These are phyloP conservation scores for Danio aesculapii DNA, from an alignment of 2,797 vertebrate genomes.

Conservation along the genomic window DNA sequence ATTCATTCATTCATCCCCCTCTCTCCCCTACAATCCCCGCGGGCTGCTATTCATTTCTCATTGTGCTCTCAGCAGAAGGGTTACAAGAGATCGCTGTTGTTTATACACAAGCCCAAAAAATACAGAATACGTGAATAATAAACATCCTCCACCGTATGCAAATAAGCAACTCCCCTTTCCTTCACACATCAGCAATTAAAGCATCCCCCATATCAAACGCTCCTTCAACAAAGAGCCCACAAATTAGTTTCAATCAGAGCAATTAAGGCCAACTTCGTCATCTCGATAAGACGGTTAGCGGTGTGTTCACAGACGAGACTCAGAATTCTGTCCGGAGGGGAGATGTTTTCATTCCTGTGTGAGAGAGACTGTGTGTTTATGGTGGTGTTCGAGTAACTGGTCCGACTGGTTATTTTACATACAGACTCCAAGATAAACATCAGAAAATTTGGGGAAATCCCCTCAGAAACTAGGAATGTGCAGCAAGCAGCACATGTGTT, in stretches of 20 bases:
- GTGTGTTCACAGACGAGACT: background rate
- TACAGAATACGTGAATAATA: background rate
- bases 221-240: slow-evolving; percentile 5
- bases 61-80: background rate
- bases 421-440: slow-evolving; percentile 34
- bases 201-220: background rate
- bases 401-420: slow-evolving; percentile 47
- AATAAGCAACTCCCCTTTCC: slow-evolving; percentile 29
- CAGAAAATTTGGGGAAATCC: slow-evolving; percentile 15
- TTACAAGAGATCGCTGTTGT: slow-evolving; percentile 10
- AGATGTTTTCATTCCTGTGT: background rate
- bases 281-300: slow-evolving; percentile 6
- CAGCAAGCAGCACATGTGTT: too few relatives aligned
- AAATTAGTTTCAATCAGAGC: slow-evolving; percentile 9
- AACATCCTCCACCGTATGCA: slow-evolving; percentile 25
- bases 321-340: slow-evolving; percentile 9
- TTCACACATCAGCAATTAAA: background rate
- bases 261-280: slow-evolving; percentile 38
- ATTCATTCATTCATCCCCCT: slow-evolving; percentile 39
- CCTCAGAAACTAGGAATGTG: background rate
- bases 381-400: slow-evolving; percentile 28
- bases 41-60: slow-evolving; percentile 39
- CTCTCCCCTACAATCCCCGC: background rate
- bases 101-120: background rate
- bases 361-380: background rate